Evolutionary conservation across 1,140 invertebrate species (phyloP), one percentile per base, ranked within the genome.

Genomic region (Drosophila arawakana): DNA sequence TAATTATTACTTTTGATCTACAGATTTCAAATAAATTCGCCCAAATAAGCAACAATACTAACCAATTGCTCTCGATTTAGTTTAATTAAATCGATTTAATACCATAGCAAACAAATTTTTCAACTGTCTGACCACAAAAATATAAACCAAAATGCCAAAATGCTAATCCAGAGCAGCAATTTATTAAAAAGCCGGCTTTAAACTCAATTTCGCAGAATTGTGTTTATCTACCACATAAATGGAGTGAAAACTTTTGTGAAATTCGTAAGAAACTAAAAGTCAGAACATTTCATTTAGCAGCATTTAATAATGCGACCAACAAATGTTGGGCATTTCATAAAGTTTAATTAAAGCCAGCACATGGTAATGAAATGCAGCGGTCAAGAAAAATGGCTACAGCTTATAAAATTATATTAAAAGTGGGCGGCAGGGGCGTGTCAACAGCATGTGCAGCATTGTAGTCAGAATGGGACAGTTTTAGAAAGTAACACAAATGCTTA

Each of bases 331-430:
- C 30, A 47, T 54, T 71, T 65, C 37, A 61, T 58, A 62, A 66
- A 62, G 63, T 80, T 86, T 88, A 88, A 86, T 86, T 88, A 77
- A 60, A 65, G 73, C 50, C 66, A 73, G 44, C 83, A 83, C 69
- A 72, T 86, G 83, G 57, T 62, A 72, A 70, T 77, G 59, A 80
- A 74, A 72, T 73, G 70, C 58, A 57, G 70, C 18, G 46, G 55
- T 35, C 52, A 50, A 55, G 59, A 50, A 60, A 67, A 66, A 63
- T 74, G 35, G 44, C 10, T 18, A 10, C 35, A 34, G 13, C 54
- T 63, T 58, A 62, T 47, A 55, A 74, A 69, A 57, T 34, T 69
- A 62, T 84, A 83, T 85, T 73, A 83, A 43, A 72, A 41, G 13
- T n/a, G 30, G 39, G 8, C 13, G 0, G 4, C 6, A 30, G 30